Base-by-base conservation (phyloP, 2,797 vertebrate genomes). In the Pseudomugil gertrudae region DNA sequence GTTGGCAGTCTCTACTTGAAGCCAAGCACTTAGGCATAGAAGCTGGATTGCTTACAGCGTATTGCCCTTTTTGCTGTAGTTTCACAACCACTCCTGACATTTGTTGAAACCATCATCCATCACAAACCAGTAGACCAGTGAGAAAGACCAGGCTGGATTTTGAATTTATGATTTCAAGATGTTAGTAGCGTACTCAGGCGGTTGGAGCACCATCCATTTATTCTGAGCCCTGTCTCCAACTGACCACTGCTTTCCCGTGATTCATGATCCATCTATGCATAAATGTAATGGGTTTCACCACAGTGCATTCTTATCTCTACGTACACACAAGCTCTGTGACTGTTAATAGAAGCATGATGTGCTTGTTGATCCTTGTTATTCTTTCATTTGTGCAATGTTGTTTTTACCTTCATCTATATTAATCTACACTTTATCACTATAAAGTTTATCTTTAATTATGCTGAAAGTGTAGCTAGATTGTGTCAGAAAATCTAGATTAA, bases 151-250 rank as follows among this genome's bases (percentile, higher is more conserved):
- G 65, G 47, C 60, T 68, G 69, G 76, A 85, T 72, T 63, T 63
- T 50, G 69, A 76, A 86, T 88, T 87, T 86, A 90, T 81, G 80
- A 87, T 78, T 88, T 89, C 85, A 89, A 87, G 89, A 89, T 90
- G 85, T 84, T 80, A 78, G 61, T 62, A 21, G 58, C 68, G 19
- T 76, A 85, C 76, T 80, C 72, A 33, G 56, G 69, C 75, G 51
- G 57, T 69, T 71, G 59, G 58, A 85, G 69, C 66, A 15, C 51
- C 82, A 67, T 79, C 80, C 74, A 26, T 87, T 85, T 77, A 73
- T 60, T 67, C 61, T 35, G 60, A 72, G 61, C 65, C 38, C 66
- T 72, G 74, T 79, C 69, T 85, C 71, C 71, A 68, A 80, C 72
- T 79, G 85, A 83, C 84, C 87, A 66, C 78, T 40, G 51, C 60